Conservation (phyloP, 2,797 vertebrate genomes). For the Hylomyscus alleni region DNA sequence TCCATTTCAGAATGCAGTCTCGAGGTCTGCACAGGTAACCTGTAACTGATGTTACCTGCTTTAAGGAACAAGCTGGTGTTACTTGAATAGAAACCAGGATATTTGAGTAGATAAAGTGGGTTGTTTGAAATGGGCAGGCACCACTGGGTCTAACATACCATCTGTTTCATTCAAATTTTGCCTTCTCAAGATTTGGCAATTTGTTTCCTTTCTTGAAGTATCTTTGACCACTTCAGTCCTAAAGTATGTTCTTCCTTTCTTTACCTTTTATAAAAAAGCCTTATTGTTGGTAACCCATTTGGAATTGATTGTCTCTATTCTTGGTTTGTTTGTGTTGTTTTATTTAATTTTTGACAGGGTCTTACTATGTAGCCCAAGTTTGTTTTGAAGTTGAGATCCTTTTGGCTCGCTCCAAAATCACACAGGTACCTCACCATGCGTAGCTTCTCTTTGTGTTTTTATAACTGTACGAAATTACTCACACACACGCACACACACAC, state of each 20-base stretch:
- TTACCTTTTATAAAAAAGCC: background rate
- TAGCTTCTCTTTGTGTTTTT: conserved; percentile 26
- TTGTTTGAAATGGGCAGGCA: background rate
- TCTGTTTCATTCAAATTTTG: conserved; percentile 15
- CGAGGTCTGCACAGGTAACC: background rate
- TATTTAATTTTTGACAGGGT: background rate
- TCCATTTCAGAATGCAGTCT: background rate
- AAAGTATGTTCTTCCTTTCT: conserved; percentile 34
- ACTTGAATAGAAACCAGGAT: background rate
- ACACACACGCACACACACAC: background rate
- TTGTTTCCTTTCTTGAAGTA: conserved; percentile 40
- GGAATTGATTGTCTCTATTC: conserved; percentile 37
- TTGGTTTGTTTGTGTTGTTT: background rate
- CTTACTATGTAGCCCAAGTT: background rate
- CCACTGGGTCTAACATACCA: background rate
- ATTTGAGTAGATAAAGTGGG: background rate
- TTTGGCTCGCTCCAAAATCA: background rate
- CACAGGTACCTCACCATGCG: background rate
- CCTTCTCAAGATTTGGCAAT: conserved; percentile 27
- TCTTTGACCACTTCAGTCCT: background rate
- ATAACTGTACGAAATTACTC: background rate
- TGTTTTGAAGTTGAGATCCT: background rate
- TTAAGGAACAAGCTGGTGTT: background rate
- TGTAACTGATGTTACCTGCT: background rate
- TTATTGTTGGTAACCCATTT: conserved; percentile 30